A percentile compares a stretch with the other conserved stretches of the same genome.
These are phyloP conservation scores for Pollenia labialis DNA, from an alignment of 2,888 invertebrate species.

Conservation along the genomic window DNA sequence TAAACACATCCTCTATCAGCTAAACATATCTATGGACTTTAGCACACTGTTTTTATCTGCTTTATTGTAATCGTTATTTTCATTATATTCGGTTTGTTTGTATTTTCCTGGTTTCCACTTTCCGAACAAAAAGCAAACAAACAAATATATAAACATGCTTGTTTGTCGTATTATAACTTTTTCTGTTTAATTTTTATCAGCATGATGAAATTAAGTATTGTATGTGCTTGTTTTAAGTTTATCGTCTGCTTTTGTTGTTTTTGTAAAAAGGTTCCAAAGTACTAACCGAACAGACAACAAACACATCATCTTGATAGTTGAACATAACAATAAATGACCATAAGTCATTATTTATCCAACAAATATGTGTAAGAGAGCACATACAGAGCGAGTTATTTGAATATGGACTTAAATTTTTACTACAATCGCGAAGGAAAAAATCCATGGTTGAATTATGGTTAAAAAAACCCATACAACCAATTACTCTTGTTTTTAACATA, in stretches of 20 bases:
- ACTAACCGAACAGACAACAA: slow-evolving; percentile 48
- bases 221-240: background rate
- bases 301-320: slow-evolving; percentile 51
- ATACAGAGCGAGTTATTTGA: background rate
- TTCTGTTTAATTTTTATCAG: slow-evolving; percentile 63
- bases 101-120: background rate
- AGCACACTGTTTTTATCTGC: background rate
- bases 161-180: slow-evolving; percentile 50
- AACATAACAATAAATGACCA: slow-evolving; percentile 59
- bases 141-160: slow-evolving; percentile 37
- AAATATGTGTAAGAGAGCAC: background rate
- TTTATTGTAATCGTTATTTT: background rate
- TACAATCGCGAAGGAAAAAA: no score
- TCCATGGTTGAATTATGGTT: accelerated
- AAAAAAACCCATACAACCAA: no score
- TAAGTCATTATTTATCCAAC: slow-evolving; percentile 35
- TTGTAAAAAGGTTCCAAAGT: background rate
- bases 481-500: background rate
- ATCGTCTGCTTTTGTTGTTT: background rate
- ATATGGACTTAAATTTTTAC: background rate
- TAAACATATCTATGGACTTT: background rate
- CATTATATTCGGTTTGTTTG: slow-evolving; percentile 4
- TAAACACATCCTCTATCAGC: slow-evolving; percentile 39
- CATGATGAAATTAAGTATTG: slow-evolving; percentile 27
- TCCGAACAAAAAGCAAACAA: slow-evolving; percentile 34